phyloP scores from a whole-genome alignment of 64 coral and sea anemone species.

The Montipora sp. region DNA sequence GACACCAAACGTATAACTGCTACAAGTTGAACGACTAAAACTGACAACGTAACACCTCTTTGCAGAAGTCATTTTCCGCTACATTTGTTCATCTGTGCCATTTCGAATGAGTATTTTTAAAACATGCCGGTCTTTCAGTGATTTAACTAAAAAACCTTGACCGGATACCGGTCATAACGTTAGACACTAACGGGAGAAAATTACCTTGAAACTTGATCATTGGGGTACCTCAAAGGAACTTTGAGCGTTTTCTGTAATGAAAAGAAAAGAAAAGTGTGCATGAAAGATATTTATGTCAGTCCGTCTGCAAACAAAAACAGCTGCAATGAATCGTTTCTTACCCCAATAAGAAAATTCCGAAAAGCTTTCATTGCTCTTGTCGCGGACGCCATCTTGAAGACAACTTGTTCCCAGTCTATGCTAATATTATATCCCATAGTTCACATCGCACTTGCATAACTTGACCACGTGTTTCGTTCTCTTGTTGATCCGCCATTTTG shows the following conservation, averaged over 20 bases:
- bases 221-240: slow-evolving; percentile 59
- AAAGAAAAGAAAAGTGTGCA: neutral
- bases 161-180: neutral
- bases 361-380: slow-evolving; percentile 55
- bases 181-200: neutral
- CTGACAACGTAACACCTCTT: too few relatives aligned
- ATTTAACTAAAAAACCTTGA: too few relatives aligned
- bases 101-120: too few relatives aligned
- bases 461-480: slow-evolving; percentile 86
- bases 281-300: too few relatives aligned
- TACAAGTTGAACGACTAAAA: too few relatives aligned
- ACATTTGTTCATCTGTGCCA: too few relatives aligned
- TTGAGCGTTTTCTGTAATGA: slow-evolving; percentile 59
- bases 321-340: slow-evolving; percentile 14
- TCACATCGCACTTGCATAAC: slow-evolving; percentile 6
- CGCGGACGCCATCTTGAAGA: slow-evolving; percentile 76
- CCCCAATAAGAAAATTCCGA: slow-evolving; percentile 84
- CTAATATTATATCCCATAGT: slow-evolving; percentile 22
- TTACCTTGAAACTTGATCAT: slow-evolving; percentile 56
- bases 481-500: slow-evolving; percentile 81
- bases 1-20: too few relatives aligned
- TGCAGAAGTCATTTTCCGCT: too few relatives aligned
- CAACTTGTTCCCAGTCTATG: neutral
- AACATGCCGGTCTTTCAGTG: too few relatives aligned
- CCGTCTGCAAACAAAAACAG: too few relatives aligned